Conservation (phyloP, 2,888 invertebrate genomes). For the Drosophila subquinaria region DNA sequence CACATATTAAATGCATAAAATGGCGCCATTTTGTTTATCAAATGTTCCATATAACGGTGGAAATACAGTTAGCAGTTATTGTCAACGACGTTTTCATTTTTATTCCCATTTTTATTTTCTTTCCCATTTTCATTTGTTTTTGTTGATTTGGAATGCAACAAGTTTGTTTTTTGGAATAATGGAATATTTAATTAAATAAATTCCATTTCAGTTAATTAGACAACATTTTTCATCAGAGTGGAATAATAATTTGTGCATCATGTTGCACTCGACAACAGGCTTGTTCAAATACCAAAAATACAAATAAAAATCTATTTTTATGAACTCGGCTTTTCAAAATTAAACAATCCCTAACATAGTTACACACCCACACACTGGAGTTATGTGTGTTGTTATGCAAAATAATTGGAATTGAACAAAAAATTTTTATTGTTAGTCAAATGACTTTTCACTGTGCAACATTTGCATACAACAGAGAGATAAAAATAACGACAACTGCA, state of each 20-base stretch:
- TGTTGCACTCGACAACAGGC: constrained; percentile 4
- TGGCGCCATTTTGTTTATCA: constrained; percentile 55
- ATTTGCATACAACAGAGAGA: constrained; percentile 45
- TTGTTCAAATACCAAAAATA: constrained; percentile 13
- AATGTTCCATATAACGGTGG: constrained; percentile 29
- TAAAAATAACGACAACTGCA: constrained; percentile 6
- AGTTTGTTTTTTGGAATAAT: not conserved
- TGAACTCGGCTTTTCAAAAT: constrained; percentile 12
- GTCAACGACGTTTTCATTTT: constrained; percentile 25
- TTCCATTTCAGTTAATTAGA: constrained; percentile 23
- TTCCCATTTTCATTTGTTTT: constrained; percentile 17
- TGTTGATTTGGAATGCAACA: constrained; percentile 34
- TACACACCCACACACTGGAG: constrained; percentile 4
- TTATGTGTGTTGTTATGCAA: constrained; percentile 9
- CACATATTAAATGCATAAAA: constrained; percentile 24
- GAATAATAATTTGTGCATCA: not conserved
- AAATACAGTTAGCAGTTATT: constrained; percentile 34
- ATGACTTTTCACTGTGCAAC: constrained; percentile 22
- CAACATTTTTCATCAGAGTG: not conserved
- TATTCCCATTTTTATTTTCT: constrained; percentile 19
- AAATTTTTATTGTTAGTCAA: constrained; percentile 31
- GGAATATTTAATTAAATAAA: constrained; percentile 29
- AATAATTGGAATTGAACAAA: constrained; percentile 27
- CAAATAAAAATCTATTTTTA: constrained; percentile 11
- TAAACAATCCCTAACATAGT: constrained; percentile 22